These are phyloP conservation scores for Spinibarbus caldwelli DNA, from an alignment of 2,797 vertebrate genomes.

Conservation along the genomic window DNA sequence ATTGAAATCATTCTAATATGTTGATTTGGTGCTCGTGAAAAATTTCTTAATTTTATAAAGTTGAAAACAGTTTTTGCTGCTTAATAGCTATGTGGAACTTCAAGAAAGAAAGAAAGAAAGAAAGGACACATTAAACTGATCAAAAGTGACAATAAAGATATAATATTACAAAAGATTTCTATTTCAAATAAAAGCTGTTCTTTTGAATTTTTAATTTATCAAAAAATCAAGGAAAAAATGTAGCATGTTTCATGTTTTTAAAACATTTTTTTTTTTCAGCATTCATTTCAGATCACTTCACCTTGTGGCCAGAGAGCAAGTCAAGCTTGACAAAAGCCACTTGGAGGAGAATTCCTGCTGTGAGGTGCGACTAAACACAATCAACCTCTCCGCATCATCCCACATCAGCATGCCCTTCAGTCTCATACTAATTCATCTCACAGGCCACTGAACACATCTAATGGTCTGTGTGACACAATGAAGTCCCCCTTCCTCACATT, in stretches of 20 bases:
- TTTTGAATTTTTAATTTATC: too few species aligned
- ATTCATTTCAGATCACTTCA: constrained; percentile 45
- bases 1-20: background rate
- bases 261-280: too few species aligned
- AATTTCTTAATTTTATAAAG: too few species aligned
- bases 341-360: constrained; percentile 59
- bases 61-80: background rate
- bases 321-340: constrained; percentile 63
- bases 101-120: too few species aligned
- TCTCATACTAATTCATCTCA: constrained; percentile 79
- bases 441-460: constrained; percentile 77
- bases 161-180: background rate
- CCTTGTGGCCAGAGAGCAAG: constrained; percentile 48
- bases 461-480: constrained; percentile 64
- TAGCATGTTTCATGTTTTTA: too few species aligned
- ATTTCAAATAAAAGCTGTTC: background rate
- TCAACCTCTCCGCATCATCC: constrained; percentile 66
- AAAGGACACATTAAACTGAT: background rate
- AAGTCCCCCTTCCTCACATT: constrained; percentile 21
- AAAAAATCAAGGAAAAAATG: too few species aligned
- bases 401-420: constrained; percentile 64
- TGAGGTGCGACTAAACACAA: constrained; percentile 71
- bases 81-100: too few species aligned
- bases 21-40: background rate
- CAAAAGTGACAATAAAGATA: background rate